Percentiles rank a stretch among this genome's conserved stretches.
These are phyloP conservation scores for Dromaius novaehollandiae DNA, from an alignment of 2,113 vertebrate genomes.

Conservation along the genomic window DNA sequence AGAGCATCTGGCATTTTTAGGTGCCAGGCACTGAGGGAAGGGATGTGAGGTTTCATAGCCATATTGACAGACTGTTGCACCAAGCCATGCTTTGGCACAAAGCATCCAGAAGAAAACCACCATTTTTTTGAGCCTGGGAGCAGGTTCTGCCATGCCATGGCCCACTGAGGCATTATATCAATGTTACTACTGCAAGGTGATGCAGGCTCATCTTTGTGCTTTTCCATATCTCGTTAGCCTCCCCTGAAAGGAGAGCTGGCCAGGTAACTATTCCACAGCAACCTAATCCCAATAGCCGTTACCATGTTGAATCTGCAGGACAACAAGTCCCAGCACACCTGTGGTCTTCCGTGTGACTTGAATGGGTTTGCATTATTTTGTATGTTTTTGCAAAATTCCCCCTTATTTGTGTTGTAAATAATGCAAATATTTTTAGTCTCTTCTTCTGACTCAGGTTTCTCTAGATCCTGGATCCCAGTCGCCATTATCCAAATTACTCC, in stretches of 20 bases:
- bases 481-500: neutral
- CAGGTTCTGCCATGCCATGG: neutral
- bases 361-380: neutral
- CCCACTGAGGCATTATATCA: neutral
- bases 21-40: neutral
- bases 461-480: neutral
- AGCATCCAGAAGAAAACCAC: neutral
- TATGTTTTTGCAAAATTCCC: neutral
- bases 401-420: neutral
- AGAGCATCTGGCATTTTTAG: fast-evolving
- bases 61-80: neutral
- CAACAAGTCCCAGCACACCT: neutral
- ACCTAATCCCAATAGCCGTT: neutral
- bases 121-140: neutral
- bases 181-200: neutral
- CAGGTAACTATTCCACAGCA: too few species aligned
- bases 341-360: neutral
- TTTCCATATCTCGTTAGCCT: neutral
- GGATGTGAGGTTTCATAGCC: neutral
- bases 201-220: fast-evolving
- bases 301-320: neutral
- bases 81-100: neutral
- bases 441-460: neutral
- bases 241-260: neutral
- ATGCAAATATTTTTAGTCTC: neutral